Evolutionary conservation across 1,140 invertebrate genomes (phyloP).

Genomic region (Pseudomyrmex dendroicus): DNA sequence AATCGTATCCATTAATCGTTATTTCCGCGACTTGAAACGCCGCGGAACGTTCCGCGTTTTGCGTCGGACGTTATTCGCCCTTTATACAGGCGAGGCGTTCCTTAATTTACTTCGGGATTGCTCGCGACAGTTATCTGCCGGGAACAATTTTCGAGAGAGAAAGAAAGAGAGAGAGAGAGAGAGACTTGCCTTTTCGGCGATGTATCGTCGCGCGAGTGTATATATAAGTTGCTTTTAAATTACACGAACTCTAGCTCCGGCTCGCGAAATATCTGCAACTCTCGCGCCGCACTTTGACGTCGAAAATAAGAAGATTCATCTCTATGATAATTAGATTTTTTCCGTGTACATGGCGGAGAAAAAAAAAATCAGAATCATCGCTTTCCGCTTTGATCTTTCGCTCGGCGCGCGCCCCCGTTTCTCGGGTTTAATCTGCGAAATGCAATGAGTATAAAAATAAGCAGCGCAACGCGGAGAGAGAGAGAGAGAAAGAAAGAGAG

Average conservation of each 20-base stretch:
- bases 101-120: conserved; percentile 44
- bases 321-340: neutral
- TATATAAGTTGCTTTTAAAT: too few relatives aligned
- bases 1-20: conserved; percentile 54
- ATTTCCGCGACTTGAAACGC: conserved; percentile 29
- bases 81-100: conserved; percentile 32
- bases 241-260: too few relatives aligned
- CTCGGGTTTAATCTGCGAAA: conserved; percentile 37
- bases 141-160: conserved; percentile 18
- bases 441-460: conserved; percentile 49
- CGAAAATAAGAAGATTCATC: neutral
- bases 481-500: neutral
- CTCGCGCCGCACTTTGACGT: neutral
- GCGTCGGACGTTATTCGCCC: conserved; percentile 14
- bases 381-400: neutral
- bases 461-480: neutral
- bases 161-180: too few relatives aligned
- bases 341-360: too few relatives aligned
- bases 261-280: too few relatives aligned
- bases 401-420: neutral
- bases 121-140: conserved; percentile 28
- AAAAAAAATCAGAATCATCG: neutral
- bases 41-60: neutral
- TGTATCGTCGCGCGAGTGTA: neutral
- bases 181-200: conserved; percentile 18